phyloP scores from a whole-genome alignment of 2,797 vertebrate genomes.

The Typhlichthys subterraneus region DNA sequence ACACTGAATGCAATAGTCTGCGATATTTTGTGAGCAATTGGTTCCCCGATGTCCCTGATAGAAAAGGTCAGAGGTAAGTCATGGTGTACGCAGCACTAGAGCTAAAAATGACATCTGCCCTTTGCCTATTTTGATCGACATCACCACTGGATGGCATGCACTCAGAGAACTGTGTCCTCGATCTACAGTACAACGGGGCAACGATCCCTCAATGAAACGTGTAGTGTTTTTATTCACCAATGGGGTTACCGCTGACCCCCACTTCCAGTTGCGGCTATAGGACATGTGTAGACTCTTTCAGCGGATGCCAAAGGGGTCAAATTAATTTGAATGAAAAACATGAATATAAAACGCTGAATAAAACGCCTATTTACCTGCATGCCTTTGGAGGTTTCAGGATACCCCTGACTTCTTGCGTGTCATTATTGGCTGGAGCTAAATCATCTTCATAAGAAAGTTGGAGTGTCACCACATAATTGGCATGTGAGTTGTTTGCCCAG shows the following conservation, averaged over 20 bases:
- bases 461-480: constrained; percentile 84
- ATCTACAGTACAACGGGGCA: constrained; percentile 4
- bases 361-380: constrained; percentile 61
- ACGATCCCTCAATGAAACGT: not conserved
- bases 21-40: constrained; percentile 1
- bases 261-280: not conserved
- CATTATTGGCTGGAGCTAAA: constrained; percentile 1
- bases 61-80: constrained; percentile 79
- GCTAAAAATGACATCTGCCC: constrained; percentile 79
- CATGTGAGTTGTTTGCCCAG: constrained; percentile 87
- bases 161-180: constrained; percentile 46
- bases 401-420: constrained; percentile 50
- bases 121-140: constrained; percentile 78
- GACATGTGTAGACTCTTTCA: not conserved
- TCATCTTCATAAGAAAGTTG: constrained; percentile 74
- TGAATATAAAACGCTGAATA: not conserved
- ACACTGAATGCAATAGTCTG: constrained; percentile 28
- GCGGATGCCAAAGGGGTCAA: constrained; percentile 14
- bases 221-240: too few species aligned
- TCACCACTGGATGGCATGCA: constrained; percentile 58
- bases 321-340: not conserved
- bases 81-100: constrained; percentile 50
- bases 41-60: constrained; percentile 41
- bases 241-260: too few species aligned
- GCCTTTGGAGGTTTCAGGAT: constrained; percentile 73